Base-by-base conservation (phyloP, 2,888 invertebrate genomes). In the Chelonus formosanus region DNA sequence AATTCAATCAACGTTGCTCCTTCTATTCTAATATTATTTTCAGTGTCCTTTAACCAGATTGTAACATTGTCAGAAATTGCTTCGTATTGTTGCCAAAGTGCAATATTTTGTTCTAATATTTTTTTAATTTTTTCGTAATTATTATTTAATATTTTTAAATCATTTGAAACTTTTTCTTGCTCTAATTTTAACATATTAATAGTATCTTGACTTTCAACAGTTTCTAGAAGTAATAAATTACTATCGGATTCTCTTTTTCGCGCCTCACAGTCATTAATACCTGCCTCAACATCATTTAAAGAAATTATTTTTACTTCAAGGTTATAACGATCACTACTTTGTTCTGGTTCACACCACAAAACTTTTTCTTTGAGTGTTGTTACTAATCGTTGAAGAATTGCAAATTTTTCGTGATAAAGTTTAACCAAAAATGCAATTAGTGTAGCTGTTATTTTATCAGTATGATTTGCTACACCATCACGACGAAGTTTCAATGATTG, bases 301-400 rank as follows among this genome's bases (percentile, higher is more conserved):
- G 94, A 92, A 1, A 92, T 90, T 75, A 92, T 88, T 85, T 97
- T 97, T 0, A 96, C 94, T 86, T 97, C 95, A 36, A 97, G 87
- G 80, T 95, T 96, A 81, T 96, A 97, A 81, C 92, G 92, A 79
- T 97, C 97, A 77, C 94, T 95, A 43, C 91, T 90, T 1, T 92
- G 89, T 79, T 97, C 96, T 0, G 95, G 94, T 77, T 91, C 89
- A 81, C 97, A 97, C 96, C 97, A 97, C 8, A 90, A 88, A 1
- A 95, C 90, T 84, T 97, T 97, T 78, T 97, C 97, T 70, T 92
- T 91, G 71, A 93, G 90, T 2, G 92, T 91, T 59, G 89, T 88
- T 6, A 97, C 88, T 79, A 94, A 90, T 74, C 95, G 89, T 75
- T 94, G 92, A 45, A 96, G 87, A 79, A 92, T 92, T 55, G 90